A percentile compares a stretch with the other conserved stretches of the same genome.
Conservation (phyloP, 2,113 vertebrate species). For the Coryphaenoides rupestris region DNA sequence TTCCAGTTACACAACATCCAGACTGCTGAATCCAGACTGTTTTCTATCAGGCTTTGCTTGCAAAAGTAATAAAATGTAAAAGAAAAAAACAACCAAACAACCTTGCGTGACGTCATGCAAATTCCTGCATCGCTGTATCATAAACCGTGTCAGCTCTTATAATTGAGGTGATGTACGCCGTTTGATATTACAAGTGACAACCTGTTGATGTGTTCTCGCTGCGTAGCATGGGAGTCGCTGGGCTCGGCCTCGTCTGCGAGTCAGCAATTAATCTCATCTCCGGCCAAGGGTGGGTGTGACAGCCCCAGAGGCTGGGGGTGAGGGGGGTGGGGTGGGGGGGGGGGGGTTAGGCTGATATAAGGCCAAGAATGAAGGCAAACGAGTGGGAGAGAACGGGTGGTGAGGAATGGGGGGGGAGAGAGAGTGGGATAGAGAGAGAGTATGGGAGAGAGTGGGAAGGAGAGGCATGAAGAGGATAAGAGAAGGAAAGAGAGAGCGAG, state of each 20-base stretch:
- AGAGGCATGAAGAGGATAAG: neutral
- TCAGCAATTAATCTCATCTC: slow-evolving; percentile 60
- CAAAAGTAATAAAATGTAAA: slow-evolving; percentile 13
- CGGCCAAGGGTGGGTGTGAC: slow-evolving; percentile 57
- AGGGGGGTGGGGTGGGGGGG: too few species aligned
- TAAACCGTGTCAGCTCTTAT: slow-evolving; percentile 43
- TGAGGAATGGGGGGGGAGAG: slow-evolving; percentile 21
- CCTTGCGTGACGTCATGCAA: slow-evolving; percentile 53
- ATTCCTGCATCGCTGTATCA: slow-evolving; percentile 54
- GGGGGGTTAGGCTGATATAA: neutral
- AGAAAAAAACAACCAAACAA: too few species aligned
- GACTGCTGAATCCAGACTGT: neutral
- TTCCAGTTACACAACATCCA: too few species aligned
- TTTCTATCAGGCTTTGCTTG: slow-evolving; percentile 21
- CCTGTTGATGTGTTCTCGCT: slow-evolving; percentile 65
- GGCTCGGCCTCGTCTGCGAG: slow-evolving; percentile 50
- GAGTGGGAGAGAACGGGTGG: slow-evolving; percentile 28
- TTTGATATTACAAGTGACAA: slow-evolving; percentile 62
- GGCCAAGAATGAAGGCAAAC: slow-evolving; percentile 41
- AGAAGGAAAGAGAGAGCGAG: slow-evolving; percentile 32
- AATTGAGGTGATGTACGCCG: slow-evolving; percentile 35
- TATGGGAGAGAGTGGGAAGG: neutral
- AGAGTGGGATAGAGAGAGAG: slow-evolving; percentile 12
- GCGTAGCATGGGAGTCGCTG: slow-evolving; percentile 49
- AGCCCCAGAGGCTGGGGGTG: slow-evolving; percentile 49